Percentiles rank a stretch among this genome's conserved stretches.
Evolutionary conservation across 2,888 invertebrate genomes (phyloP).

Genomic region (Nasonia oneida): DNA sequence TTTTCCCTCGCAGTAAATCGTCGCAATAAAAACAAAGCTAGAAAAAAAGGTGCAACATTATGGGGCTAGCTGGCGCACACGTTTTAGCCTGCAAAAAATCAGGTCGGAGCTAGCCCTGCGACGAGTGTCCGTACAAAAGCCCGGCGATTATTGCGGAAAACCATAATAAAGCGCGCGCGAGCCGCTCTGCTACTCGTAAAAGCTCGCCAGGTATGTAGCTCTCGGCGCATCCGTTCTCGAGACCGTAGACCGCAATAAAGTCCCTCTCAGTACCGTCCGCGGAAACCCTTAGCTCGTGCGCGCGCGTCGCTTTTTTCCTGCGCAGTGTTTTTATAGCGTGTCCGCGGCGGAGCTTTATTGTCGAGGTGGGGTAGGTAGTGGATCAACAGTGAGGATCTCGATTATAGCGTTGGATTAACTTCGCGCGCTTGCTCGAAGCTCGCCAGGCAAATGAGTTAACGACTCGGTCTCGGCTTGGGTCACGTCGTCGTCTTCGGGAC

Average conservation of each 20-base stretch:
- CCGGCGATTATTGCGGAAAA: constrained; percentile 69
- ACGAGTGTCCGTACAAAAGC: constrained; percentile 23
- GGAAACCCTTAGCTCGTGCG: background rate
- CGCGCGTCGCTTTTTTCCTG: background rate
- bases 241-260: background rate
- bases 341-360: constrained; percentile 52
- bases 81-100: constrained; percentile 32
- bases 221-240: background rate
- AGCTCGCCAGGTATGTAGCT: constrained; percentile 56
- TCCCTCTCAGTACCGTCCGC: background rate
- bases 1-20: background rate
- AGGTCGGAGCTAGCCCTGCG: constrained; percentile 24
- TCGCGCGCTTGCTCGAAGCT: constrained; percentile 64
- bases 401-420: constrained; percentile 73
- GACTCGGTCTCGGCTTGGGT: background rate
- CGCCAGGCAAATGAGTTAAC: constrained; percentile 66
- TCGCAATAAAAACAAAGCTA: background rate
- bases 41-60: constrained; percentile 51
- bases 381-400: constrained; percentile 67
- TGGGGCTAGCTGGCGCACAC: constrained; percentile 9
- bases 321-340: background rate
- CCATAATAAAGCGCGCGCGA: constrained; percentile 70
- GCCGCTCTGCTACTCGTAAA: constrained; percentile 60
- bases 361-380: background rate
- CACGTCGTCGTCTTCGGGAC: background rate